Evolutionary conservation across 2,113 vertebrate genomes (phyloP).

Genomic region (Atrichornis clamosus): DNA sequence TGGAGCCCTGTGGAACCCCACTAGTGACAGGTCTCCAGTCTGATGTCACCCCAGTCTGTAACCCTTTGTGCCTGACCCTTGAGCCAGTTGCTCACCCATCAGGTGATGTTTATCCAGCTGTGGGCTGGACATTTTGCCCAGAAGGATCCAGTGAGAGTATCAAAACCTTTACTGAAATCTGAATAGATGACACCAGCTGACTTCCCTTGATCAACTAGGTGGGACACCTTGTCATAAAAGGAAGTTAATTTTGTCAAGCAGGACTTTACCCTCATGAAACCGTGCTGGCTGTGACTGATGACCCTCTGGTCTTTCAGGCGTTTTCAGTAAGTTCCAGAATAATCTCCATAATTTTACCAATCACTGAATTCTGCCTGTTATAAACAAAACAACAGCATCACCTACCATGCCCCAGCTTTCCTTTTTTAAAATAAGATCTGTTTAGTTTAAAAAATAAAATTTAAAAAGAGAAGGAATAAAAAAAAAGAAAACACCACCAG

Average conservation of each 20-base stretch:
- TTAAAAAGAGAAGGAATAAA: no score
- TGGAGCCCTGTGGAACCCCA: not conserved
- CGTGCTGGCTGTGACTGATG: not conserved
- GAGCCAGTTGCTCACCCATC: not conserved
- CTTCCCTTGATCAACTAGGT: not conserved
- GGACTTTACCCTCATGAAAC: not conserved
- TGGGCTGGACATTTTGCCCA: not conserved
- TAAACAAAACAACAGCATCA: not conserved
- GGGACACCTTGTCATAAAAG: not conserved
- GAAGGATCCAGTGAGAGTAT: not conserved
- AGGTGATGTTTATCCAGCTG: not conserved
- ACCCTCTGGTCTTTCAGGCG: not conserved
- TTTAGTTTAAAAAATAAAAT: not conserved
- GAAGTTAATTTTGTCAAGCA: not conserved
- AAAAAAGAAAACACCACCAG: not conserved
- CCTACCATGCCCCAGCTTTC: fast-evolving
- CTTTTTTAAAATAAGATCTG: not conserved
- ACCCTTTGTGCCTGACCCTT: not conserved
- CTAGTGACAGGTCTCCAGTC: not conserved
- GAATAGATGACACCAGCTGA: not conserved
- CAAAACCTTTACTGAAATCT: not conserved
- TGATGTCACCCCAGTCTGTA: not conserved
- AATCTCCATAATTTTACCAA: not conserved
- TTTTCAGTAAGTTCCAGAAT: not conserved
- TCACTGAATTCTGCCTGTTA: not conserved